Base-by-base conservation (phyloP, 2,888 invertebrate species). In the Willowsia nigromaculata region DNA sequence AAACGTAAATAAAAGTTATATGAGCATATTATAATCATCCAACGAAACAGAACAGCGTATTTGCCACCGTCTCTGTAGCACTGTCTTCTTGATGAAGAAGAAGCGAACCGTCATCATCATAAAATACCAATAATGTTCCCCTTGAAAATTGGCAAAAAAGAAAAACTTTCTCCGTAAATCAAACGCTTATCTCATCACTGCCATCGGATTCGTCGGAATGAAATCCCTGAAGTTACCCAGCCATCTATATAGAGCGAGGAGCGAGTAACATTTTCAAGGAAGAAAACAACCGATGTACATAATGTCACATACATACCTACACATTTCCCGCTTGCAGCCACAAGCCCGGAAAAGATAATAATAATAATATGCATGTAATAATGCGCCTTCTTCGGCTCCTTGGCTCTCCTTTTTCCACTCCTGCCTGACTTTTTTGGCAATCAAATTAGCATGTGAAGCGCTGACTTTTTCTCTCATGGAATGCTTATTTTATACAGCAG, bases 151-250 rank as follows among this genome's bases (percentile, higher is more conserved):
- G 37, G 18, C 18, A n/a, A 15, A n/a, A 68, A 68, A 13, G 25
- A 74, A 78, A 25, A 74, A 78, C 7, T 78, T 78, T 78, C 78
- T n/a, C 43, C 18, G 53, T 78, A 78, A 78, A 78, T 78, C 78
- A 78, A 47, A 50, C 27, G 50, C 78, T 78, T 74, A 74, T 74
- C 74, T 59, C 27, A 27, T 59, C 59, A 59, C 25, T 59, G 59
- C 0, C 59, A 59, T 59, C 59, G 13, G 25, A 53, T 22, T 4
- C 53, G n/a, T 50, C 50, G 22, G 53, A 2, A 53, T 53, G 22
- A 18, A n/a, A 53, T 53, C 18, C n/a, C 4, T 22, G 53, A 22
- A 53, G 7, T 6, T 18, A 53, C 53, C n/a, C n/a, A 22, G 13
- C 53, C n/a, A 53, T 7, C 53, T 43, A 43, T 18, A n/a, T n/a